A percentile compares a stretch with the other conserved stretches of the same genome.
Evolutionary conservation across 2,888 invertebrate species (phyloP).

Genomic region (Portevinia maculata): DNA sequence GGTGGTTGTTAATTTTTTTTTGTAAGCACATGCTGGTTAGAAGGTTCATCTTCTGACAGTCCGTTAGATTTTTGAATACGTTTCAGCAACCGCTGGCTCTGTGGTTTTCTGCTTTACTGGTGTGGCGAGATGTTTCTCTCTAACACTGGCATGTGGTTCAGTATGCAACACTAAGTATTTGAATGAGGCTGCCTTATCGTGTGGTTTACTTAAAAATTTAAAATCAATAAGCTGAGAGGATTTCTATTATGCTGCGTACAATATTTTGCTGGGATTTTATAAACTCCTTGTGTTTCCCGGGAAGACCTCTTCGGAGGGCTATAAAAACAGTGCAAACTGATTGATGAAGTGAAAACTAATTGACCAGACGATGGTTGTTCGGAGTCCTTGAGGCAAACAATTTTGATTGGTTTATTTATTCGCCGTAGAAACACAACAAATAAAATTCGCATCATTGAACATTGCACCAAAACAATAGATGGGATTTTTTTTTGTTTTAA

Average conservation of each 20-base stretch:
- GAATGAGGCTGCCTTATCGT: slow-evolving; percentile 18
- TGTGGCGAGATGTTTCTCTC: slow-evolving; percentile 2
- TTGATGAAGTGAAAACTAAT: slow-evolving; percentile 72
- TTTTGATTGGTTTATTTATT: slow-evolving; percentile 74
- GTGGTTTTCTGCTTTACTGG: slow-evolving; percentile 44
- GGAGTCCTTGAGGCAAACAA: slow-evolving; percentile 52
- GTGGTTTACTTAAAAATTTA: slow-evolving; percentile 40
- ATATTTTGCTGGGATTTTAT: slow-evolving; percentile 40
- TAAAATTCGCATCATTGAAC: slow-evolving; percentile 53
- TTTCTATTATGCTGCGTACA: neutral
- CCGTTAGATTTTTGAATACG: slow-evolving; percentile 58
- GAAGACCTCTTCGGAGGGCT: slow-evolving; percentile 44
- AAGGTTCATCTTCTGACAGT: slow-evolving; percentile 62
- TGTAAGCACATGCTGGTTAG: slow-evolving; percentile 15
- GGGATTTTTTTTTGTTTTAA: slow-evolving; percentile 17
- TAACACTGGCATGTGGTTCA: neutral
- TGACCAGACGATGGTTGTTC: slow-evolving; percentile 68
- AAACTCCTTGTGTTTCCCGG: slow-evolving; percentile 33
- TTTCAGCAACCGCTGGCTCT: slow-evolving; percentile 50
- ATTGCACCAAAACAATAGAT: slow-evolving; percentile 25
- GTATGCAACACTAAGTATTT: slow-evolving; percentile 62
- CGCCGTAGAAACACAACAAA: slow-evolving; percentile 69
- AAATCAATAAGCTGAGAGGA: slow-evolving; percentile 37
- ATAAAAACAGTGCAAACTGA: slow-evolving; percentile 64
- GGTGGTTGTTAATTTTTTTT: slow-evolving; percentile 63